These are phyloP conservation scores for Sesia bembeciformis DNA, from an alignment of 2,888 invertebrate species.

Conservation along the genomic window DNA sequence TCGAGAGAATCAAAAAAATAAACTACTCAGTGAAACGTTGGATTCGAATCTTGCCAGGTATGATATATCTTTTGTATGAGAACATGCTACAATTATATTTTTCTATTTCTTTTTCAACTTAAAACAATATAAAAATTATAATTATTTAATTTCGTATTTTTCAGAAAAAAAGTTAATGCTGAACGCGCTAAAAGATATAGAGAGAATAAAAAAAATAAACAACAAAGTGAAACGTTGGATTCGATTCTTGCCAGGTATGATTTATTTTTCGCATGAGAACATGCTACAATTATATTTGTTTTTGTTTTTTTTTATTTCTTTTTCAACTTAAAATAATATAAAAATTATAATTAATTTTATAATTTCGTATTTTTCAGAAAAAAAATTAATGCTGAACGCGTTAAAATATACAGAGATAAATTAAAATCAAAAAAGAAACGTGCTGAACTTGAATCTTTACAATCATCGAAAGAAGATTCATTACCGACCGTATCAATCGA, in stretches of 20 bases:
- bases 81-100: no score
- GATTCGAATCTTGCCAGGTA: no score
- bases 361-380: background rate
- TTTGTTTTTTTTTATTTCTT: background rate
- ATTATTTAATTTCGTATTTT: no score
- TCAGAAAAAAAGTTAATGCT: background rate
- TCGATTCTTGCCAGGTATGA: background rate
- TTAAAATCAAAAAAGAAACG: background rate
- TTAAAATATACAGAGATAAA: background rate
- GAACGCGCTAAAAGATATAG: background rate
- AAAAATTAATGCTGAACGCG: background rate
- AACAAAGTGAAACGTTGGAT: background rate
- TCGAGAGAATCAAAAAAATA: background rate
- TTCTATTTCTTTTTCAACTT: no score
- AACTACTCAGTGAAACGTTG: background rate
- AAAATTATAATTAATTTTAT: background rate
- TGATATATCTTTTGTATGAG: no score
- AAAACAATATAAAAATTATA: no score
- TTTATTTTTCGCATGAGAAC: background rate
- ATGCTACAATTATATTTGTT: background rate
- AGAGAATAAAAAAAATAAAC: background rate
- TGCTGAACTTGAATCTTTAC: background rate
- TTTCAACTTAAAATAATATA: background rate
- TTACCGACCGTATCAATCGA: background rate
- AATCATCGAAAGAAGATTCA: background rate